Percentiles rank a stretch among this genome's conserved stretches.
Evolutionary conservation across 2,888 invertebrate species (phyloP).

Genomic region (Brachypalpus laphriformis): DNA sequence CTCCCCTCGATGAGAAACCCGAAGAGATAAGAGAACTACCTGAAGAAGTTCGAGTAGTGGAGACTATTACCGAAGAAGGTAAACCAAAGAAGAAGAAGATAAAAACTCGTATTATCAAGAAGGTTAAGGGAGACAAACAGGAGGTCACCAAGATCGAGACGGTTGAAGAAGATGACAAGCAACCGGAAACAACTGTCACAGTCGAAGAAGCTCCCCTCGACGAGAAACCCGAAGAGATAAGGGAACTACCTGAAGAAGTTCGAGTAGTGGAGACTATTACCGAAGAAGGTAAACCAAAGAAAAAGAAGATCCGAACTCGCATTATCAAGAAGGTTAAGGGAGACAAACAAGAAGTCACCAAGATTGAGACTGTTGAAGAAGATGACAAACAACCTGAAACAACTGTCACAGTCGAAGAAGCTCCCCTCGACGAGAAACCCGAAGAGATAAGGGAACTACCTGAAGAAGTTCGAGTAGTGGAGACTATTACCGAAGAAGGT

Average conservation of each 20-base stretch:
- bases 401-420: conserved; percentile 36
- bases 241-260: conserved; percentile 35
- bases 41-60: conserved; percentile 18
- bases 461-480: conserved; percentile 29
- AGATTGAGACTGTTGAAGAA: conserved; percentile 41
- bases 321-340: conserved; percentile 42
- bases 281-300: conserved; percentile 40
- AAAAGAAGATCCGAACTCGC: conserved; percentile 48
- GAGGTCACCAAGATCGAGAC: conserved; percentile 47
- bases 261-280: conserved; percentile 10
- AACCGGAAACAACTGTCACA: conserved; percentile 31
- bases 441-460: conserved; percentile 33
- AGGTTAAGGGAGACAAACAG: conserved; percentile 39
- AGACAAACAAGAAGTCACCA: conserved; percentile 45
- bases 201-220: conserved; percentile 29
- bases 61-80: conserved; percentile 14
- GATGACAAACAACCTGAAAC: conserved; percentile 40
- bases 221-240: conserved; percentile 19
- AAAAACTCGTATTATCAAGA: conserved; percentile 31
- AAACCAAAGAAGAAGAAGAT: conserved; percentile 42
- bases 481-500: conserved; percentile 23
- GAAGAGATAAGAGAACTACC: conserved; percentile 14
- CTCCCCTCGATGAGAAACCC: conserved; percentile 23
- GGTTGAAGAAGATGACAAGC: conserved; percentile 34
- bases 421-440: conserved; percentile 32